These are phyloP conservation scores for Zenarchopterus dispar DNA, from an alignment of 2,797 vertebrate species.

Conservation along the genomic window DNA sequence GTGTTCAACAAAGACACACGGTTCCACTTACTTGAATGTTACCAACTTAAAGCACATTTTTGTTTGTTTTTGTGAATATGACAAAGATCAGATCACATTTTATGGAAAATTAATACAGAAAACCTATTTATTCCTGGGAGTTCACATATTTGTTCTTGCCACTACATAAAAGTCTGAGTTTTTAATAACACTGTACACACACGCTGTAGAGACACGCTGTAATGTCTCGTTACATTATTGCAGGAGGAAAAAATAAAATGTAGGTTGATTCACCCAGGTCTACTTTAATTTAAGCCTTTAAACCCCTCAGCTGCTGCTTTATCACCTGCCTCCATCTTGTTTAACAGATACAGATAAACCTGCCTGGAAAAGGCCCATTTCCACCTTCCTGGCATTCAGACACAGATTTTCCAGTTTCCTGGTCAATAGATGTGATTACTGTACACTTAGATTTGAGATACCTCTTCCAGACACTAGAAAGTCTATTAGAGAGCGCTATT, in stretches of 20 bases:
- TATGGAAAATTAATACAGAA: too few species aligned
- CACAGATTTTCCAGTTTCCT: slow-evolving; percentile 67
- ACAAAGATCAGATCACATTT: too few species aligned
- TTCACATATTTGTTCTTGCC: too few species aligned
- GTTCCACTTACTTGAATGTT: too few species aligned
- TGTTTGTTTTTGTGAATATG: too few species aligned
- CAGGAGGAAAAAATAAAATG: not conserved
- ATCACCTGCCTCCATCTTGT: slow-evolving; percentile 40
- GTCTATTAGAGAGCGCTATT: slow-evolving; percentile 57
- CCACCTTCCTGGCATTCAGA: slow-evolving; percentile 62
- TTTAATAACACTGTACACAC: too few species aligned
- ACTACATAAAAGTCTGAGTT: too few species aligned
- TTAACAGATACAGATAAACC: slow-evolving; percentile 39
- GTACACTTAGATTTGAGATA: slow-evolving; percentile 30
- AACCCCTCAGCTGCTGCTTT: slow-evolving; percentile 18
- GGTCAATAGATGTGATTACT: slow-evolving; percentile 65
- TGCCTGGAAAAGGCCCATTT: slow-evolving; percentile 52
- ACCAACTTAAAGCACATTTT: too few species aligned
- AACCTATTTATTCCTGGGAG: too few species aligned
- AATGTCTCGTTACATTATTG: not conserved
- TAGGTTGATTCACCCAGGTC: slow-evolving; percentile 11
- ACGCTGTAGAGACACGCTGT: too few species aligned
- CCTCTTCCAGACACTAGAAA: slow-evolving; percentile 55
- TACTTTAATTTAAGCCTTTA: slow-evolving; percentile 19
- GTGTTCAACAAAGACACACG: too few species aligned